These are phyloP conservation scores for Diachasmimorpha longicaudata DNA, from an alignment of 1,140 invertebrate species.

Conservation along the genomic window DNA sequence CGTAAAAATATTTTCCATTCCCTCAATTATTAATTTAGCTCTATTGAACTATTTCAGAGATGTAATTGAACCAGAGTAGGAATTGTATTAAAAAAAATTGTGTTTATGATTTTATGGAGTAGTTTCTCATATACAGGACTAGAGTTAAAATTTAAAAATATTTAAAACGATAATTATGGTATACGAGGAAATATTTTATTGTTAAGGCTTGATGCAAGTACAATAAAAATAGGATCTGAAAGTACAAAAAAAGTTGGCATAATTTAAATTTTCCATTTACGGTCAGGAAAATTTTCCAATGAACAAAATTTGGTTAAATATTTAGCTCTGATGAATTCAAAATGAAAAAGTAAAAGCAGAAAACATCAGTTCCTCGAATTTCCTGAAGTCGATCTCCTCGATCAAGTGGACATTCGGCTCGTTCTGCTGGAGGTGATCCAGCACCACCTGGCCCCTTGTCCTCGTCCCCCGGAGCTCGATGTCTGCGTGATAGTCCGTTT, in stretches of 20 bases:
- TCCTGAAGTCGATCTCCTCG: constrained; percentile 59
- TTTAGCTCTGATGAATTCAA: neutral
- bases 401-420: constrained; percentile 65
- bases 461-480: constrained; percentile 65
- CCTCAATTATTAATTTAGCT: neutral
- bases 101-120: too few species aligned
- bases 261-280: too few species aligned
- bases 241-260: too few species aligned
- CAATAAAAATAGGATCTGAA: too few species aligned
- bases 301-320: too few species aligned
- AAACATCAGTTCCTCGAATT: constrained; percentile 60
- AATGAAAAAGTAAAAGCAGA: constrained; percentile 36
- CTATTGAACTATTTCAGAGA: too few species aligned
- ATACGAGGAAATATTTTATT: too few species aligned
- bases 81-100: too few species aligned
- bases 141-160: neutral
- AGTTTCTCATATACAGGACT: too few species aligned
- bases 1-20: neutral
- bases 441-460: constrained; percentile 68
- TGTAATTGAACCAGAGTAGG: too few species aligned
- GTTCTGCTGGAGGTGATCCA: constrained; percentile 64
- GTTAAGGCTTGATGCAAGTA: too few species aligned
- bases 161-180: neutral
- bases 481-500: constrained; percentile 57
- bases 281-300: too few species aligned